Evolutionary conservation across 64 coral and sea anemone genomes (phyloP).

Genomic region (Actinia tenebrosa): DNA sequence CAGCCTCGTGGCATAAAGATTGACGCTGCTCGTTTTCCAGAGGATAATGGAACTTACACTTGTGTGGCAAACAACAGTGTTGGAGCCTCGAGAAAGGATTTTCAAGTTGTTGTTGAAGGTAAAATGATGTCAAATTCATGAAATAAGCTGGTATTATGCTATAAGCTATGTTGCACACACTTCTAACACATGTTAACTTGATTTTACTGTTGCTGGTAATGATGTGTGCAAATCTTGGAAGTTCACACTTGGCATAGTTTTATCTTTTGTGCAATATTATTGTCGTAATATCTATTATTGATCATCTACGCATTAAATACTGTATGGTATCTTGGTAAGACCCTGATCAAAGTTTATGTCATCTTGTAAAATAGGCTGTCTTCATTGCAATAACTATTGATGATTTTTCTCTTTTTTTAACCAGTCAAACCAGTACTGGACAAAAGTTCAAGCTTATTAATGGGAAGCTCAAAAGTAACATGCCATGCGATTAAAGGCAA

Average conservation of each 20-base stretch:
- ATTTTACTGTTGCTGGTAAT: no score
- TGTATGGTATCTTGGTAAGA: no score
- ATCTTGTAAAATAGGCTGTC: no score
- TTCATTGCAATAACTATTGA: background rate
- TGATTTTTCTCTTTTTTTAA: background rate
- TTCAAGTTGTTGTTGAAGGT: background rate
- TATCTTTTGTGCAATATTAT: no score
- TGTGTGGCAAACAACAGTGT: background rate
- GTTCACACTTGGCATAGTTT: no score
- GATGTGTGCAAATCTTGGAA: no score
- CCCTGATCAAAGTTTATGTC: no score
- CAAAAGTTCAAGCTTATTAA: background rate
- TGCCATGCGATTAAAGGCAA: background rate
- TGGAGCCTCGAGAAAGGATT: background rate
- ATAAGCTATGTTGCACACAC: no score
- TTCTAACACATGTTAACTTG: no score
- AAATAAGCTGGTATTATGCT: background rate
- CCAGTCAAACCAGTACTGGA: background rate
- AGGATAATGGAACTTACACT: slow-evolving; percentile 4
- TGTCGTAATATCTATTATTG: no score
- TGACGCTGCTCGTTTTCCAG: background rate
- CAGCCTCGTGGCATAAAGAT: background rate
- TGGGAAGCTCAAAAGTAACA: background rate
- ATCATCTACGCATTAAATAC: no score
- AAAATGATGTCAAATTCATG: no score